Evolutionary conservation across 2,888 invertebrate species (phyloP).

Genomic region (Prostheceraeus crozeri): DNA sequence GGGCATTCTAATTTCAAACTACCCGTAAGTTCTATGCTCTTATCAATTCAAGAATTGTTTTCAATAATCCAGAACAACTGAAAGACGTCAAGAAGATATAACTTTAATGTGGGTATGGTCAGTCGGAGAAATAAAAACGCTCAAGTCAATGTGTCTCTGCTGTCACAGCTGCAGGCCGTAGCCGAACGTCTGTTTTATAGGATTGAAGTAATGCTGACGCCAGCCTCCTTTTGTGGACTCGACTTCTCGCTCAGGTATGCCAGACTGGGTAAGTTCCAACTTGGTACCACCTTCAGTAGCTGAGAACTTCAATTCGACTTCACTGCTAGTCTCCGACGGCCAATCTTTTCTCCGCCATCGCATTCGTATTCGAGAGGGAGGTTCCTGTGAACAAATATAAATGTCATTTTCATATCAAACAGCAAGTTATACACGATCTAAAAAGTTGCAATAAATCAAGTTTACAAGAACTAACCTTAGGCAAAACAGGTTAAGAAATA

Average conservation of each 20-base stretch:
- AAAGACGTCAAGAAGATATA: no score
- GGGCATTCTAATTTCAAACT: no score
- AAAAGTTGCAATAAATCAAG: no score
- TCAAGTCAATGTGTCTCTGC: no score
- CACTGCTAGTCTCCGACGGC: conserved; percentile 82
- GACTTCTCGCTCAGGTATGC: conserved; percentile 72
- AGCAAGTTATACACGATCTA: background rate
- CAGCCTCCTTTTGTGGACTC: conserved; percentile 74
- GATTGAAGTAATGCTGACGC: conserved; percentile 80
- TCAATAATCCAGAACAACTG: no score
- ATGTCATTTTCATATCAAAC: background rate
- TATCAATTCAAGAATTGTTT: no score
- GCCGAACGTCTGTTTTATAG: conserved; percentile 83
- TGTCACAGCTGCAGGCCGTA: no score
- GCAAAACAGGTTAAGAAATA: no score
- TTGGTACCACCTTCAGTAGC: conserved; percentile 82
- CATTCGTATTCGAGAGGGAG: conserved; percentile 74
- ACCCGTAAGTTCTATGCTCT: no score
- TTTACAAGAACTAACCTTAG: background rate
- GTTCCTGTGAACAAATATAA: conserved; percentile 60
- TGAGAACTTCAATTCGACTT: conserved; percentile 72
- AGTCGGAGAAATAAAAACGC: no score
- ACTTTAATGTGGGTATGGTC: no score
- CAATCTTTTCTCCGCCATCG: conserved; percentile 89
- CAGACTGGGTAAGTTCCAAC: conserved; percentile 71